A percentile compares a stretch with the other conserved stretches of the same genome.
phyloP scores from a whole-genome alignment of 2,113 vertebrate genomes.

The Coptodon rendalli region DNA sequence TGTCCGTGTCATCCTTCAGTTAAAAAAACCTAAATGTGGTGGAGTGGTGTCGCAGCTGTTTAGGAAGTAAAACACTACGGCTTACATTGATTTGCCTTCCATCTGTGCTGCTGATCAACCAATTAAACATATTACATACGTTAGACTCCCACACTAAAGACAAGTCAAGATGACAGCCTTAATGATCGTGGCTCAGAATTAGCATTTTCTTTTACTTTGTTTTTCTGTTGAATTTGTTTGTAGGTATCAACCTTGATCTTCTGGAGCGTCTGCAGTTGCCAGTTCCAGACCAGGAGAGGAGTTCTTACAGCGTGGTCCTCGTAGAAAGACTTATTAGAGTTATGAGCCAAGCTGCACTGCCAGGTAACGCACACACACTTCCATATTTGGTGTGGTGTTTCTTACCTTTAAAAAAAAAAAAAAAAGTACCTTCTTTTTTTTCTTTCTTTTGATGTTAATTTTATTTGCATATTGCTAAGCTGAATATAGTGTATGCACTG shows the following conservation, averaged over 20 bases:
- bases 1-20: neutral
- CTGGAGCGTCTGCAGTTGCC: constrained; percentile 89
- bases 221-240: neutral
- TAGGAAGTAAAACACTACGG: neutral
- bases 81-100: neutral
- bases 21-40: neutral
- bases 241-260: constrained; percentile 87
- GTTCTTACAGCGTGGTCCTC: constrained; percentile 85
- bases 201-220: neutral
- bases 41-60: neutral
- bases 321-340: constrained; percentile 90
- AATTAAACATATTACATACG: neutral
- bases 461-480: neutral
- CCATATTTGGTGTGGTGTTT: neutral
- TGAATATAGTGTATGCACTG: neutral
- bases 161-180: neutral
- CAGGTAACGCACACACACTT: constrained; percentile 71
- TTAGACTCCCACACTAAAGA: neutral
- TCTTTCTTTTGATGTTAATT: neutral
- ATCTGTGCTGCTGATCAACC: neutral
- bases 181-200: neutral
- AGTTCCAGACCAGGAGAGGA: constrained; percentile 78
- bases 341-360: constrained; percentile 88
- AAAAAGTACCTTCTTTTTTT: neutral
- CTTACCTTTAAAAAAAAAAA: neutral